Base-by-base conservation (phyloP, 2,113 vertebrate species). In the Psephotus haematonotus region DNA sequence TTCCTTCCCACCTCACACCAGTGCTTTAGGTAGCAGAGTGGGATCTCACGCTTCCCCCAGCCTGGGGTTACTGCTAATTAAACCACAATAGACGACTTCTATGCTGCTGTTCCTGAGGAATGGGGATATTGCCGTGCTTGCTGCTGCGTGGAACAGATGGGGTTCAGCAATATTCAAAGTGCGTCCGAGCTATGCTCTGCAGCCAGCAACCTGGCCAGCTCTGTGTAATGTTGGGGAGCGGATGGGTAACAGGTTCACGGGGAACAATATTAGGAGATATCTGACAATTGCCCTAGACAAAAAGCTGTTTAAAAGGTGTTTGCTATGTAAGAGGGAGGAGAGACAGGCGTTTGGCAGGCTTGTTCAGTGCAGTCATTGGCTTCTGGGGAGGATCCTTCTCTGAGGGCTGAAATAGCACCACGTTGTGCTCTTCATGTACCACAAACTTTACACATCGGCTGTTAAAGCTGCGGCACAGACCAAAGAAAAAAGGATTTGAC, bases 1-100 rank as follows among this genome's bases (percentile, higher is more conserved):
- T 19, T 8, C 24, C 60, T 64, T 49, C 85, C 92, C 97, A 53
- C 87, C 94, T 89, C 95, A 31, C 91, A 59, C 60, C 70, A 43
- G 95, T 94, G 93, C 77, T 50, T 31, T 63, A 79, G 95, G 92
- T 90, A 82, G 96, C 92, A 31, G 95, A 96, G 94, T 93, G 92
- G 78, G 28, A 41, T 72, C 92, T 91, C 95, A 23, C 91, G 15
- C 94, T 91, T 92, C 76, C 95, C 67, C 67, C 70, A 35, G 86
- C 94, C 96, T 78, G 95, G 72, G 97, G 76, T 90, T 93, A 43
- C 59, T 79, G 97, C 97, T 97, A 84, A 96, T 97, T 92, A 94
- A 97, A 74, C 94, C 97, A 94, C 96, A 43, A 41, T 60, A 85
- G 94, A 44, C 35, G 67, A 78, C 27, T 75, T 14, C 18, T 49